Percentiles rank a stretch among this genome's conserved stretches.
Conservation (phyloP, 2,888 invertebrate genomes). For the Tipula vernalis region DNA sequence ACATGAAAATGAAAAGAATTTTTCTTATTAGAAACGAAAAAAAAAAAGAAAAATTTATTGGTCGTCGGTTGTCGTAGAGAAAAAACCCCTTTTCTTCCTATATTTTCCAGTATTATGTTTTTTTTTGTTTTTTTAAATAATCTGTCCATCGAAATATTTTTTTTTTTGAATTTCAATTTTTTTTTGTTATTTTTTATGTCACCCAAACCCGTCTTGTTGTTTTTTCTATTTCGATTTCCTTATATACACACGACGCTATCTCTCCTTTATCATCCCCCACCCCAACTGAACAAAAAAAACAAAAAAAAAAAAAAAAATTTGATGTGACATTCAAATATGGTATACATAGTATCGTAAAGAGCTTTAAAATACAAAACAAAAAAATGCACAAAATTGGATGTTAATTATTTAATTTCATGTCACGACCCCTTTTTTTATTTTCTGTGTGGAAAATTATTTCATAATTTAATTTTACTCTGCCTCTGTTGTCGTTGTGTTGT, state of each 20-base stretch:
- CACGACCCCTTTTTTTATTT: background rate
- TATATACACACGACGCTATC: background rate
- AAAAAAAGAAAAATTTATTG: slow-evolving; percentile 4
- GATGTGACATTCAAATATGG: background rate
- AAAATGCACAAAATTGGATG: background rate
- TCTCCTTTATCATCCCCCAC: background rate
- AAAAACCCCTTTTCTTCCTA: background rate
- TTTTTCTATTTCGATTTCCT: background rate
- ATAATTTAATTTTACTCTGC: background rate
- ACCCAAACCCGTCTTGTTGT: background rate
- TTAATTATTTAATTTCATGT: slow-evolving; percentile 4
- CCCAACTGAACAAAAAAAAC: background rate
- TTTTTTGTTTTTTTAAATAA: background rate
- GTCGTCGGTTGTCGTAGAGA: background rate
- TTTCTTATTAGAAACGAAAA: background rate
- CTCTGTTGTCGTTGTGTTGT: background rate
- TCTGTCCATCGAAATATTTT: background rate
- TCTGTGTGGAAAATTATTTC: background rate
- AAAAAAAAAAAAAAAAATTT: background rate
- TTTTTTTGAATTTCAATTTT: background rate
- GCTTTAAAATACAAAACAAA: background rate
- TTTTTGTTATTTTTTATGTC: background rate
- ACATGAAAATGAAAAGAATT: background rate
- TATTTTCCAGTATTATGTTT: background rate
- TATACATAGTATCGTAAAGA: background rate